Evolutionary conservation across 2,797 vertebrate genomes (phyloP).

Genomic region (Mallotus villosus): DNA sequence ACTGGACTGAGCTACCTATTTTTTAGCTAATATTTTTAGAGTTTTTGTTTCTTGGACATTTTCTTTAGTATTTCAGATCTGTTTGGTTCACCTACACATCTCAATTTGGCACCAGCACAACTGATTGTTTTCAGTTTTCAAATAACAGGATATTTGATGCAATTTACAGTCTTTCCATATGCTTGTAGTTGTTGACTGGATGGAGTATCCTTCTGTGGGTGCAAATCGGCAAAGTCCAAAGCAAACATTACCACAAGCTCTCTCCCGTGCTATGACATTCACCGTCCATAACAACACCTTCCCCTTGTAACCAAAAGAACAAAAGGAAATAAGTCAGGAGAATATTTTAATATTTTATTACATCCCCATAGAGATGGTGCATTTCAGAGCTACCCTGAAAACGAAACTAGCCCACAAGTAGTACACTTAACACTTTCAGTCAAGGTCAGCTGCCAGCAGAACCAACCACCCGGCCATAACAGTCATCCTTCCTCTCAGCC

Average conservation of each 20-base stretch:
- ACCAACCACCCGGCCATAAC: conserved; percentile 62
- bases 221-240: conserved; percentile 57
- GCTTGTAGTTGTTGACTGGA: conserved; percentile 51
- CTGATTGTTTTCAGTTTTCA: background rate
- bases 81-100: background rate
- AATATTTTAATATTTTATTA: conserved; percentile 67
- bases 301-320: conserved; percentile 15
- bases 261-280: conserved; percentile 50
- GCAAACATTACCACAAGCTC: conserved; percentile 26
- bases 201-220: conserved; percentile 23
- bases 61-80: background rate
- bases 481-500: conserved; percentile 60
- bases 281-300: conserved; percentile 53
- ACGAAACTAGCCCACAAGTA: conserved; percentile 49
- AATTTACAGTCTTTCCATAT: conserved; percentile 24
- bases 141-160: background rate
- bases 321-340: conserved; percentile 34
- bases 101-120: background rate
- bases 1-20: no score
- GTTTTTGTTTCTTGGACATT: no score
- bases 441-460: conserved; percentile 52
- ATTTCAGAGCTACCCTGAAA: conserved; percentile 58
- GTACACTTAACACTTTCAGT: conserved; percentile 48
- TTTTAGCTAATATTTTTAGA: no score
- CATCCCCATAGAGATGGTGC: conserved; percentile 41